A percentile compares a stretch with the other conserved stretches of the same genome.
Evolutionary conservation across 2,888 invertebrate species (phyloP).

Genomic region (Rhagium mordax): DNA sequence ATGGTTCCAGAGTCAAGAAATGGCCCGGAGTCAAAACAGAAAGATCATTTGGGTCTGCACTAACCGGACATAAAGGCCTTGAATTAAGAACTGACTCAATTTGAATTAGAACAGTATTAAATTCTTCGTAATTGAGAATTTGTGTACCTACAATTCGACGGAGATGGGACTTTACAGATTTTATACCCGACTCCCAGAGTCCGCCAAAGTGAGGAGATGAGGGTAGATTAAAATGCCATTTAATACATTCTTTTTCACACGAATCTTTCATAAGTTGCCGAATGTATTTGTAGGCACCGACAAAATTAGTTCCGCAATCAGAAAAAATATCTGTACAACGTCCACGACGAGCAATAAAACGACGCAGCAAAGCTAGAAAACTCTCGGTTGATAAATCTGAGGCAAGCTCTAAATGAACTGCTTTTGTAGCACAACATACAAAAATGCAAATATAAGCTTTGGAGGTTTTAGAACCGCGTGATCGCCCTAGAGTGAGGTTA

Average conservation of each 20-base stretch:
- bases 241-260: slow-evolving; percentile 16
- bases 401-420: neutral
- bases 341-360: neutral
- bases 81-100: slow-evolving; percentile 40
- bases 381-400: neutral
- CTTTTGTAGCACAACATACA: neutral
- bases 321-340: neutral
- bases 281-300: slow-evolving; percentile 39
- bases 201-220: slow-evolving; percentile 39
- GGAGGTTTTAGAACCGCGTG: too few relatives aligned
- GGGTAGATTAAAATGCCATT: slow-evolving; percentile 40
- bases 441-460: neutral
- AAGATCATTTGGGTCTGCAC: slow-evolving; percentile 37
- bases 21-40: slow-evolving; percentile 36
- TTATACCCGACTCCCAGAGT: slow-evolving; percentile 42
- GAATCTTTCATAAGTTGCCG: slow-evolving; percentile 16
- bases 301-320: slow-evolving; percentile 44
- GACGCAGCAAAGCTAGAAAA: neutral
- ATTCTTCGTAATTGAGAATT: slow-evolving; percentile 40
- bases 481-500: too few relatives aligned
- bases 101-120: slow-evolving; percentile 32
- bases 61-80: slow-evolving; percentile 34
- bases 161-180: slow-evolving; percentile 41
- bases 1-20: slow-evolving; percentile 5
- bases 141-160: slow-evolving; percentile 39